Conservation (phyloP, 2,888 invertebrate genomes). For the Caenorhabditis sp. region DNA sequence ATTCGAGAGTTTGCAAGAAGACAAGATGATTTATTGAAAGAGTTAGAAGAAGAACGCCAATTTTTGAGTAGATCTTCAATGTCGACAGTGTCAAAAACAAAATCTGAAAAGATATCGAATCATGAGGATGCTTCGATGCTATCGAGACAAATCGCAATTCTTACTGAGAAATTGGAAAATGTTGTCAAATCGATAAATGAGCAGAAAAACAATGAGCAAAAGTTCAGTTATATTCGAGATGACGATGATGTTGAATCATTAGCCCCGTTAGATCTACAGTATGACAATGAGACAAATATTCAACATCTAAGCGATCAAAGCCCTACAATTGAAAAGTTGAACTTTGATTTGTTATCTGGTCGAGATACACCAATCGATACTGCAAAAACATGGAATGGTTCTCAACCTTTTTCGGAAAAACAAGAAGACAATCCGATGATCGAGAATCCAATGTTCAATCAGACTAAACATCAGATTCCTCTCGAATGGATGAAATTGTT, state of each 20-base stretch:
- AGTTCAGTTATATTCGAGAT: slow-evolving; percentile 27
- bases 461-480: slow-evolving; percentile 12
- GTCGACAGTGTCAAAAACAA: background rate
- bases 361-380: slow-evolving; percentile 8
- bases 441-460: no score
- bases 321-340: slow-evolving; percentile 28
- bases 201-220: background rate
- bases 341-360: slow-evolving; percentile 11
- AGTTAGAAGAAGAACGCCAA: slow-evolving; percentile 18
- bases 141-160: slow-evolving; percentile 6
- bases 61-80: slow-evolving; percentile 20
- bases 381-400: slow-evolving; percentile 21
- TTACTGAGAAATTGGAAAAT: slow-evolving; percentile 23
- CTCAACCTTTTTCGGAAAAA: background rate
- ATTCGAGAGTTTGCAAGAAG: slow-evolving; percentile 20
- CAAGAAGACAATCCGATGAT: background rate
- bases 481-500: slow-evolving; percentile 33
- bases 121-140: background rate
- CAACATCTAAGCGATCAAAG: slow-evolving; percentile 8
- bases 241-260: slow-evolving; percentile 31
- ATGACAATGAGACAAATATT: slow-evolving; percentile 15
- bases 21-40: slow-evolving; percentile 20
- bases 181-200: slow-evolving; percentile 10
- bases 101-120: background rate
- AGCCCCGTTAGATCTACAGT: slow-evolving; percentile 14